These are phyloP conservation scores for Chironomus riparius DNA, from an alignment of 2,888 invertebrate genomes.

Conservation along the genomic window DNA sequence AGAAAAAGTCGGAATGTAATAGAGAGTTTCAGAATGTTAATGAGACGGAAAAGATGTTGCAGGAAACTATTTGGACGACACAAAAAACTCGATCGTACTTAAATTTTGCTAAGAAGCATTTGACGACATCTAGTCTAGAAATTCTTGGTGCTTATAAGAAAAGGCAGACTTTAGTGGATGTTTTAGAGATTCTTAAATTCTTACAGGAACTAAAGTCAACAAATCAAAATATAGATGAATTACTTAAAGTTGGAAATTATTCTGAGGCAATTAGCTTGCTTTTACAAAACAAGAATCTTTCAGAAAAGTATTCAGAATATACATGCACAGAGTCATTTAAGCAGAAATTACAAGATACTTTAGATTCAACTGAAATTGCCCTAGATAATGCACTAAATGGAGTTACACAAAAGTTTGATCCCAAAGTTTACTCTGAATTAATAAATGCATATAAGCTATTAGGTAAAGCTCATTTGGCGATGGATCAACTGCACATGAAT, in stretches of 20 bases:
- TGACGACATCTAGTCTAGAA: conserved; percentile 76
- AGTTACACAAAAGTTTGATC: conserved; percentile 60
- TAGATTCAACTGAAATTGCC: conserved; percentile 85
- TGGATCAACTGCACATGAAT: conserved; percentile 93
- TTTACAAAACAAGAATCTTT: conserved; percentile 77
- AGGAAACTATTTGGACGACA: conserved; percentile 61
- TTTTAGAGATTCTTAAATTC: conserved; percentile 68
- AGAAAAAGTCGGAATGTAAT: conserved; percentile 81
- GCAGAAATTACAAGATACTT: conserved; percentile 78
- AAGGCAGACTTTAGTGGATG: conserved; percentile 68
- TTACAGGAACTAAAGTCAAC: conserved; percentile 79
- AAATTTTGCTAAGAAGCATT: conserved; percentile 65
- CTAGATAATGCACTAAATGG: conserved; percentile 78
- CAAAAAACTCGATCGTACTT: conserved; percentile 62
- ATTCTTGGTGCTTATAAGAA: conserved; percentile 88
- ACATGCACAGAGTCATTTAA: conserved; percentile 83
- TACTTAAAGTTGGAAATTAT: conserved; percentile 76
- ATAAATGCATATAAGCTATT: conserved; percentile 80
- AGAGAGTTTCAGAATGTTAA: conserved; percentile 72
- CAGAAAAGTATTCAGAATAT: conserved; percentile 75
- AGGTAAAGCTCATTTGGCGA: conserved; percentile 84
- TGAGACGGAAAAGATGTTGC: conserved; percentile 59
- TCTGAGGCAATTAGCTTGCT: conserved; percentile 84
- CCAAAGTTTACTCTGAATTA: conserved; percentile 67
- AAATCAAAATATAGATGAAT: conserved; percentile 71